phyloP scores from a whole-genome alignment of 2,797 vertebrate genomes.

The Tinamus major region DNA sequence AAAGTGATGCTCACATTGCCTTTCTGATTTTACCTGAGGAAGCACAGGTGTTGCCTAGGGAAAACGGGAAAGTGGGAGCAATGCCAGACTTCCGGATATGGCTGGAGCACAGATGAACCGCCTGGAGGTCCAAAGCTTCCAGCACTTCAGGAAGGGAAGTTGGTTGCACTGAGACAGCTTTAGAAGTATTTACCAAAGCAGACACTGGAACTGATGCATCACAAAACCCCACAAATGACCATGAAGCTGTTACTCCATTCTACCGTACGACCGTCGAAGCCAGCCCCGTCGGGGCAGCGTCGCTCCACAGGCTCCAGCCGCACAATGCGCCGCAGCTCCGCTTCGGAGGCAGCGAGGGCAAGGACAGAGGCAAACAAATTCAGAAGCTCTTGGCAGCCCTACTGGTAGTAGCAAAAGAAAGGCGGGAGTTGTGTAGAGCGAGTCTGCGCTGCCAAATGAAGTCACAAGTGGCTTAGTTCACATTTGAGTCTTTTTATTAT shows the following conservation, averaged over 20 bases:
- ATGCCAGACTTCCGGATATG: not conserved
- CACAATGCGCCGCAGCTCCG: not conserved
- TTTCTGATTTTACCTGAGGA: not conserved
- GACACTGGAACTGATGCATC: conserved; percentile 72
- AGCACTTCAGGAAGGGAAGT: conserved; percentile 3
- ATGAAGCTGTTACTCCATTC: conserved; percentile 57
- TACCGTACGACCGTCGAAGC: conserved; percentile 46
- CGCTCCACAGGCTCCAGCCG: not conserved
- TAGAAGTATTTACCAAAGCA: conserved; percentile 68
- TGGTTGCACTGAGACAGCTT: conserved; percentile 17
- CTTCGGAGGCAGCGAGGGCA: not conserved
- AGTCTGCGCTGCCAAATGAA: conserved; percentile 3
- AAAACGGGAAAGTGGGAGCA: conserved; percentile 15
- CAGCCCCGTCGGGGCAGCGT: not conserved
- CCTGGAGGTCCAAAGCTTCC: not conserved
- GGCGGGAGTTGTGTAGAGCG: not conserved
- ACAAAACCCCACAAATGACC: conserved; percentile 66
- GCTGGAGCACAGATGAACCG: not conserved
- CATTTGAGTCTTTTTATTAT: not conserved
- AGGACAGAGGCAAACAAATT: not conserved
- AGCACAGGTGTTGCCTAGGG: not conserved
- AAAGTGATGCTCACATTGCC: not conserved
- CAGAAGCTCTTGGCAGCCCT: conserved; percentile 40
- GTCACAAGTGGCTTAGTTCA: conserved; percentile 11
- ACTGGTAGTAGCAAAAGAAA: conserved; percentile 18